These are phyloP conservation scores for Ormyrus nitidulus DNA, from an alignment of 2,888 invertebrate species.

Conservation along the genomic window DNA sequence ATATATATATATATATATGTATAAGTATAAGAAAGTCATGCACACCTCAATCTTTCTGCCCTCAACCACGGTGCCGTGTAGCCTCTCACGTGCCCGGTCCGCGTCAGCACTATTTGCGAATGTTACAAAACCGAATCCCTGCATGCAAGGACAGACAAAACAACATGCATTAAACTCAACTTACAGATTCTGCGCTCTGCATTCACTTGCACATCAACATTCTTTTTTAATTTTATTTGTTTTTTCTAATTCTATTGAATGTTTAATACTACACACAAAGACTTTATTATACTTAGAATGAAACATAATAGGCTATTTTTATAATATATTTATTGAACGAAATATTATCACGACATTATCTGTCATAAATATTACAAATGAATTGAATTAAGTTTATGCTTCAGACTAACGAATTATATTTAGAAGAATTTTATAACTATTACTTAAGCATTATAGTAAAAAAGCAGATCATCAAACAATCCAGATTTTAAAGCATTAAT, in stretches of 20 bases:
- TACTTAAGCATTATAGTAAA: no score
- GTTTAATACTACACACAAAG: neutral
- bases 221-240: neutral
- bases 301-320: neutral
- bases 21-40: slow-evolving; percentile 84
- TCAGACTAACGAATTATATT: no score
- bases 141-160: slow-evolving; percentile 96
- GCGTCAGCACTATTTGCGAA: slow-evolving; percentile 99
- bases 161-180: slow-evolving; percentile 89
- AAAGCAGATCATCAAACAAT: no score
- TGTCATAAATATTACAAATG: no score
- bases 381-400: no score
- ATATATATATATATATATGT: slow-evolving; percentile 69
- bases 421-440: no score
- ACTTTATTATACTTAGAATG: neutral
- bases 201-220: slow-evolving; percentile 59
- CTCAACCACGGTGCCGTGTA: slow-evolving; percentile 99
- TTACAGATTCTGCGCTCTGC: slow-evolving; percentile 74
- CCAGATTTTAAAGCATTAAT: no score
- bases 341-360: no score
- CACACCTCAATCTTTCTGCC: slow-evolving; percentile 99
- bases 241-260: neutral
- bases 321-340: neutral
- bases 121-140: slow-evolving; percentile 99
- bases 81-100: slow-evolving; percentile 99